Percentiles rank a stretch among this genome's conserved stretches.
phyloP scores from a whole-genome alignment of 2,113 vertebrate species.

The Lophochroa leadbeateri region DNA sequence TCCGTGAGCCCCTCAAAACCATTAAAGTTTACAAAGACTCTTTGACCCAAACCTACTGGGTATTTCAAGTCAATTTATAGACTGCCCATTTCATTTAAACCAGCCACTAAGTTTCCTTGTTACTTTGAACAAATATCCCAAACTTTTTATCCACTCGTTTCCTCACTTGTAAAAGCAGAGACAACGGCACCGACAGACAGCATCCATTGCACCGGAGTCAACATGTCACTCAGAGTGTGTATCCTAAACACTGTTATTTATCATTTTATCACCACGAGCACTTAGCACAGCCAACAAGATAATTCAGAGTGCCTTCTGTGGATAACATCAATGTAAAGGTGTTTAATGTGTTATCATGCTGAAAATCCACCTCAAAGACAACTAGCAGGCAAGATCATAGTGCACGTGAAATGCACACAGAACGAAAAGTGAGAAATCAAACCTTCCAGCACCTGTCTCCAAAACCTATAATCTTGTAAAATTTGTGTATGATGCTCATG shows the following conservation, averaged over 20 bases:
- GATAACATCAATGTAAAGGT: background rate
- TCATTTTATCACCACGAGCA: background rate
- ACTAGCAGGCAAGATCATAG: background rate
- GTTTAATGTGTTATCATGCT: background rate
- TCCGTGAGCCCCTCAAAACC: background rate
- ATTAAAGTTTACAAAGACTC: background rate
- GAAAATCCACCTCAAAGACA: background rate
- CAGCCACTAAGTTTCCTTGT: background rate
- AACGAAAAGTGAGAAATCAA: background rate
- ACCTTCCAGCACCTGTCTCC: background rate
- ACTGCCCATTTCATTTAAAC: background rate
- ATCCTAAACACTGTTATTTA: background rate
- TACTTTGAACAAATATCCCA: background rate
- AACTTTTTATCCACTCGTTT: background rate
- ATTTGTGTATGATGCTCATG: background rate
- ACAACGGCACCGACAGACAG: background rate
- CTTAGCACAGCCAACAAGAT: background rate
- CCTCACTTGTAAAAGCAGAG: background rate
- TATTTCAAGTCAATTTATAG: background rate
- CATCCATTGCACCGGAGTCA: accelerated
- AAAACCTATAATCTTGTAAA: background rate
- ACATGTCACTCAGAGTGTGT: background rate
- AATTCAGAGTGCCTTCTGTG: background rate
- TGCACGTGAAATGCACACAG: background rate
- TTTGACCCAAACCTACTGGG: background rate